A percentile compares a stretch with the other conserved stretches of the same genome.
Evolutionary conservation across 1,140 invertebrate genomes (phyloP).

Genomic region (Brachystomella parvula): DNA sequence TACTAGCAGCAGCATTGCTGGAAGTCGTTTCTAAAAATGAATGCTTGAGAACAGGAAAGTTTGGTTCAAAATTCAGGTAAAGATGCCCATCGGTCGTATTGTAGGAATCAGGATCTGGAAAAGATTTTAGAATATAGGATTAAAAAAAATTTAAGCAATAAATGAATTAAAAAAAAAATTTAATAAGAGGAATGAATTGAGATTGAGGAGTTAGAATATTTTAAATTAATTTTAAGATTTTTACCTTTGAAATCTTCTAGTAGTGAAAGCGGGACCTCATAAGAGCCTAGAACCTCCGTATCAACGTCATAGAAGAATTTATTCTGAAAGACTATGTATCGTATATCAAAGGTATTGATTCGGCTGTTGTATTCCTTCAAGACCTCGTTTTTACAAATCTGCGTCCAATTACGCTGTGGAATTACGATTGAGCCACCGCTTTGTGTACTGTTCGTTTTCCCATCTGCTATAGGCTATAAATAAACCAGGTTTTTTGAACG

Average conservation of each 20-base stretch:
- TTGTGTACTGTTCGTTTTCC: no score
- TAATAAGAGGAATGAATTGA: no score
- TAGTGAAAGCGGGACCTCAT: not conserved
- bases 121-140: no score
- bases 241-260: constrained; percentile 8
- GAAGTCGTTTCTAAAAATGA: no score
- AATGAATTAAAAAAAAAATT: no score
- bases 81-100: not conserved
- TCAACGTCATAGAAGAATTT: constrained; percentile 5
- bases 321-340: constrained; percentile 6
- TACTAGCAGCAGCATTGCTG: no score
- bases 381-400: not conserved
- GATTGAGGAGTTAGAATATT: not conserved
- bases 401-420: not conserved
- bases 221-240: not conserved
- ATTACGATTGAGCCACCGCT: not conserved
- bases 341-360: constrained; percentile 2
- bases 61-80: not conserved
- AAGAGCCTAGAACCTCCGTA: not conserved
- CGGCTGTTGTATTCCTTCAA: not conserved
- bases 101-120: constrained; percentile 5
- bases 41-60: not conserved
- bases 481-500: no score
- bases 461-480: no score
- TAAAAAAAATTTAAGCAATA: no score